Base-by-base conservation (phyloP, 2,113 vertebrate species). In the Neopipo cinnamomea region DNA sequence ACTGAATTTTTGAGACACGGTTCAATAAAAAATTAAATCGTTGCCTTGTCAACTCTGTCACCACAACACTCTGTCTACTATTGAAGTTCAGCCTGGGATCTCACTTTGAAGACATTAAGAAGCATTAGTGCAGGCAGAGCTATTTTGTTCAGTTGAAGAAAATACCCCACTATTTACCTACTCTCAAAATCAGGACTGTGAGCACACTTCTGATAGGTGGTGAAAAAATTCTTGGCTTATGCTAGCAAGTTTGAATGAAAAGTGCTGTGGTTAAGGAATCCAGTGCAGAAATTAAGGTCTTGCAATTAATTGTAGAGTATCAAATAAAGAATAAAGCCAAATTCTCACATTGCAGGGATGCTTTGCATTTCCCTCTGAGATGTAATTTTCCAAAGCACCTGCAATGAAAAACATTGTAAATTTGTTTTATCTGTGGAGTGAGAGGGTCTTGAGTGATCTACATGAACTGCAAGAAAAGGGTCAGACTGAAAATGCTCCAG, bases 21-120 rank as follows among this genome's bases (percentile, higher is more conserved):
- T 49, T 92, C 55, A 84, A 37, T 88, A 93, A 91, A 90, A 92
- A 92, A 93, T 61, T 20, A 71, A 92, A 80, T 76, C 74, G 52
- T 86, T 67, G 35, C 52, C 25, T 28, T 74, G 28, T 88, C 75
- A 94, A 12, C 41, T 65, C 70, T 82, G 30, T 76, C 67, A 89
- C 31, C 2, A 5, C 25, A 82, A 24, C 27, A 21, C 42, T 84
- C 71, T 96, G 47, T 72, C 53, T 56, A 27, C 35, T 75, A 23
- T 3, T 88, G n/a, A 92, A 94, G 47, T 82, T 96, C 74, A 92
- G 62, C 28, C 44, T 81, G 35, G 22, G 49, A n/a, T 94, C 53
- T 85, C 7, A 2, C 22, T 96, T 73, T 84, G 81, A 86, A 94
- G 52, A 58, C 20, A 23, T 63, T 72, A 84, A 70, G 85, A 82